Evolutionary conservation across 2,113 vertebrate species (phyloP).

Genomic region (Solea solea): DNA sequence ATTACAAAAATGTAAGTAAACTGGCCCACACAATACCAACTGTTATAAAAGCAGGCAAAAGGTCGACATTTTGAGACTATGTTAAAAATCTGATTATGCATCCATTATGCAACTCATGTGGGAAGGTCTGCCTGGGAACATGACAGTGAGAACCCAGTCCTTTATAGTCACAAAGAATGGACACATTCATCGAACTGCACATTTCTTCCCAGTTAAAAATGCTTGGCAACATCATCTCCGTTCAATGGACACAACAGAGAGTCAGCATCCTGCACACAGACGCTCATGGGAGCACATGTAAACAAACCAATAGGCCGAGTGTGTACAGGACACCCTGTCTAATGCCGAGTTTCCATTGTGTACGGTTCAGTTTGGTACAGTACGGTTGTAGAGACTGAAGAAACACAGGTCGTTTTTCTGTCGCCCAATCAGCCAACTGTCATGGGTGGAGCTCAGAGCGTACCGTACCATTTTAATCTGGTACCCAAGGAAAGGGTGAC

Average conservation of each 20-base stretch:
- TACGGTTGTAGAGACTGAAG: too few species aligned
- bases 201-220: slow-evolving; percentile 51
- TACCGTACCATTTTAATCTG: too few species aligned
- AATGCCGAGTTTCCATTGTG: too few species aligned
- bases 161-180: slow-evolving; percentile 62
- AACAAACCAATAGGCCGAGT: not conserved
- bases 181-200: slow-evolving; percentile 59
- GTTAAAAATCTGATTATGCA: slow-evolving; percentile 65
- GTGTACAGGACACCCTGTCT: not conserved
- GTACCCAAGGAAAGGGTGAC: too few species aligned
- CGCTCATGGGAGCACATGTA: slow-evolving; percentile 24
- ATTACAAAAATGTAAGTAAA: slow-evolving; percentile 20
- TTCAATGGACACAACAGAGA: slow-evolving; percentile 38
- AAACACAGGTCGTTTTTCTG: too few species aligned
- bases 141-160: slow-evolving; percentile 37
- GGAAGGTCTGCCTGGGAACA: slow-evolving; percentile 64
- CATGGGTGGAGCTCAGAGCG: too few species aligned
- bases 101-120: slow-evolving; percentile 67
- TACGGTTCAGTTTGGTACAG: too few species aligned
- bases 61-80: slow-evolving; percentile 56
- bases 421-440: too few species aligned
- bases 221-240: slow-evolving; percentile 30
- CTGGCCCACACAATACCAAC: slow-evolving; percentile 44
- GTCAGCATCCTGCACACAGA: slow-evolving; percentile 36
- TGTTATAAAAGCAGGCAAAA: slow-evolving; percentile 46